These are phyloP conservation scores for Fringilla coelebs DNA, from an alignment of 2,797 vertebrate species.

Conservation along the genomic window DNA sequence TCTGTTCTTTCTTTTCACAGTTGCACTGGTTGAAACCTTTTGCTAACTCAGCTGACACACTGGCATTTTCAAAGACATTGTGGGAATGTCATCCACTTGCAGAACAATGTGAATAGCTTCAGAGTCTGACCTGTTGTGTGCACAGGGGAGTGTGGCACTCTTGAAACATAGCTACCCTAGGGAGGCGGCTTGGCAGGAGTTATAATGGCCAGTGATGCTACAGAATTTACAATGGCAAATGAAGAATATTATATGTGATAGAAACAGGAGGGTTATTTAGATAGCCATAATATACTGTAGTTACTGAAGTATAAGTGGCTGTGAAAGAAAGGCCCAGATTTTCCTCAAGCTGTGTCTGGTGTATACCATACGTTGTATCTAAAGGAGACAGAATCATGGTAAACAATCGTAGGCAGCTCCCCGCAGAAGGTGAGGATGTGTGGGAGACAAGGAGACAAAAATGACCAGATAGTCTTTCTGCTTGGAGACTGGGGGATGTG, in stretches of 20 bases:
- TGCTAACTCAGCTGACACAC: not conserved
- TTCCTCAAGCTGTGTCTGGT: constrained; percentile 49
- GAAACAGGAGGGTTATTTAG: constrained; percentile 31
- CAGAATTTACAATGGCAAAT: not conserved
- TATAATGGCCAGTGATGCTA: not conserved
- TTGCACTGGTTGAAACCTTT: constrained; percentile 9
- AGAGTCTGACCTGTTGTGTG: not conserved
- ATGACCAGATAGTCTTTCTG: not conserved
- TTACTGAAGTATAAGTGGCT: constrained; percentile 25
- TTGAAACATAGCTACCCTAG: not conserved
- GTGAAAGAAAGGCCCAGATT: constrained; percentile 35
- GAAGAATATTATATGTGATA: not conserved
- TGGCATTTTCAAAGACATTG: not conserved
- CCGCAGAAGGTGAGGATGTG: not conserved
- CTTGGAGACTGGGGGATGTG: not conserved
- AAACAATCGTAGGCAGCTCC: not conserved
- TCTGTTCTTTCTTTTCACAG: not conserved
- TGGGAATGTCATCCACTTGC: constrained; percentile 1
- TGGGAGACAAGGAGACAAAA: not conserved
- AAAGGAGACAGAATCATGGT: not conserved
- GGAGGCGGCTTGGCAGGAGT: constrained; percentile 19
- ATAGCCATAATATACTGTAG: constrained; percentile 33
- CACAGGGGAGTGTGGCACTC: not conserved
- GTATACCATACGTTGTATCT: constrained; percentile 6
- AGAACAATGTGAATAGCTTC: not conserved